phyloP scores from a whole-genome alignment of 2,888 invertebrate species.

The Reticulitermes lucifugus region DNA sequence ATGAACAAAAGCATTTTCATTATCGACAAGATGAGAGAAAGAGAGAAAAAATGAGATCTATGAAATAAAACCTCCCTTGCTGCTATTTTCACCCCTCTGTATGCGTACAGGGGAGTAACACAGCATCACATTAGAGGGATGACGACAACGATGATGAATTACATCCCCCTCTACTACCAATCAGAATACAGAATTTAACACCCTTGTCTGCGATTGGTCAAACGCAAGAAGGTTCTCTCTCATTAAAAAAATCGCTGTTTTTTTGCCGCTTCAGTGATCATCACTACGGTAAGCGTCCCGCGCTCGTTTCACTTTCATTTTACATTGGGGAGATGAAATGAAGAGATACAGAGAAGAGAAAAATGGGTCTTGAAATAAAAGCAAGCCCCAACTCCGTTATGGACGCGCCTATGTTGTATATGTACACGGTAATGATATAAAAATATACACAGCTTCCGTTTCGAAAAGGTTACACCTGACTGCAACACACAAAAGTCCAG shows the following conservation, averaged over 20 bases:
- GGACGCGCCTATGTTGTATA: background rate
- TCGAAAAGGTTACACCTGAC: background rate
- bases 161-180: slow-evolving; percentile 28
- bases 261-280: slow-evolving; percentile 37
- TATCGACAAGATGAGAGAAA: slow-evolving; percentile 38
- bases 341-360: slow-evolving; percentile 4
- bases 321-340: background rate
- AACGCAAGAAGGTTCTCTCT: slow-evolving; percentile 36
- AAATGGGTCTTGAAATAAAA: slow-evolving; percentile 26
- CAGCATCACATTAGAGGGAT: slow-evolving; percentile 33
- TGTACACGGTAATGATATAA: slow-evolving; percentile 21
- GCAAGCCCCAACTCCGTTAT: background rate
- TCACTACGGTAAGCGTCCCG: background rate
- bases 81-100: slow-evolving; percentile 39
- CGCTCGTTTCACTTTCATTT: slow-evolving; percentile 1
- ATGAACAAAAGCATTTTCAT: slow-evolving; percentile 43
- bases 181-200: slow-evolving; percentile 42
- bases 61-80: slow-evolving; percentile 37
- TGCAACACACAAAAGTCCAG: background rate
- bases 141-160: slow-evolving; percentile 34
- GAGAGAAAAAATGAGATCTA: slow-evolving; percentile 22
- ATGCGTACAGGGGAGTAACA: slow-evolving; percentile 9
- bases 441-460: background rate
- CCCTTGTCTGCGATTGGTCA: slow-evolving; percentile 39
- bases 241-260: slow-evolving; percentile 27